Base-by-base conservation (phyloP, 35 echinoderm and acorn worm genomes). In the Antedon bifida region DNA sequence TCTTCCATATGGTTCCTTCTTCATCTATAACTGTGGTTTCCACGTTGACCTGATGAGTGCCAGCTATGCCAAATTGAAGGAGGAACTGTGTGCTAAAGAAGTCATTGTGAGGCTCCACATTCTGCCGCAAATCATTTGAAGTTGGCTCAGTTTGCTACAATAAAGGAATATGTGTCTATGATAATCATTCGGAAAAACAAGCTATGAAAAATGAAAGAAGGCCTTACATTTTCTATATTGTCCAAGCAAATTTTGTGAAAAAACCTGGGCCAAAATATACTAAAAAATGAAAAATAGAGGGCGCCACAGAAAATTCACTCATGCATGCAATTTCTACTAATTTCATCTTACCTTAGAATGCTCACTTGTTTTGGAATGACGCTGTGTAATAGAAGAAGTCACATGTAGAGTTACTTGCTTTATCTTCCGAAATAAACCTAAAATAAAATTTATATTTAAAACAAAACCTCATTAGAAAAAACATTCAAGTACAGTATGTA, bases 31-130 rank as follows among this genome's bases (percentile, higher is more conserved):
- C 88, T 35, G 91, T 99, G 74, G 95, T 84, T 74, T 92, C 91
- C 33, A 99, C 91, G 23, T 77, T 93, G 34, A 99, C 85, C 19
- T 91, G 87, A 74, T 99, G 86, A 30, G 80, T 85, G 30, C 95
- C 95, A 30, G 79, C 79, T 10, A 84, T 46, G 14, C 88, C 85
- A 39, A 92, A 92, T 0, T 84, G 84, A 0, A 99, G 79, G 30
- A 99, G 88, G 75, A 99, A 86, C 46, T 99, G 95, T 5, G 84
- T 83, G 77, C 95, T 99, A 56, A 99, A 99, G 88, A 93, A 99
- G 84, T 99, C 95, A 78, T 99, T 91, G 83, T 90, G 95, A 21
- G 95, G 95, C 29, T 83, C 82, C 7, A 92, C 85, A 39, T 34
- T 80, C 30, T 80, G 32, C 9, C 36, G 32, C 78, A 80, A 23